Evolutionary conservation across 2,888 invertebrate species (phyloP), one percentile per base, ranked within the genome.

Genomic region (Microctonus hyperodae): DNA sequence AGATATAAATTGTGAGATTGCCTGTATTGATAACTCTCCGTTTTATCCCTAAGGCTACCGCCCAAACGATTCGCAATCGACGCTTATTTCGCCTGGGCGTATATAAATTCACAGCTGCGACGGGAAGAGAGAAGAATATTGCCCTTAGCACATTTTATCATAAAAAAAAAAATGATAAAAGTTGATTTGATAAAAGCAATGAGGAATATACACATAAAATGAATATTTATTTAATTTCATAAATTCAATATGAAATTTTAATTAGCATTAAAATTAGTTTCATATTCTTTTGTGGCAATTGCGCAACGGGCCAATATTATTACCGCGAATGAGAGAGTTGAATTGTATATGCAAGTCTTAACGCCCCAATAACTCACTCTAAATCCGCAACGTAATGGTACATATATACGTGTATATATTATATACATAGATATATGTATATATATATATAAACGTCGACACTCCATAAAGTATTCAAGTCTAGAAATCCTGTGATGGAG

Each of bases 1-100:
- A 35, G 40, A 40, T 23, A 58, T 25, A n/a, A n/a, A 40, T 23
- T 20, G n/a, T 10, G 22, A 44, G 59, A 60, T 60, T 60, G 48
- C 59, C 59, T 60, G 28, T 44, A 60, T 60, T 60, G 59, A 60
- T 60, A 60, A 60, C 59, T 60, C 59, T 40, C 40, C n/a, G 44
- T 25, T 13, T 13, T 33, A n/a, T 48, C 44, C 25, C 44, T 11
- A 16, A 9, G 59, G 59, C 20, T 10, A 28, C n/a, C 57, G 57
- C 57, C 57, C 57, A 58, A 58, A 58, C 59, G 59, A 60, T 60
- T 60, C 31, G 59, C 59, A 60, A 60, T 48, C 40, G 57, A 40
- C 57, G 40, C 23, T 28, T 7, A 2, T 44, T 20, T 58, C 16
- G 23, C 57, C 11, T 35, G 40, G 23, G 40, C 40, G 37, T 58